These are phyloP conservation scores for Gambusia holbrooki DNA, from an alignment of 2,113 vertebrate species.

Conservation along the genomic window DNA sequence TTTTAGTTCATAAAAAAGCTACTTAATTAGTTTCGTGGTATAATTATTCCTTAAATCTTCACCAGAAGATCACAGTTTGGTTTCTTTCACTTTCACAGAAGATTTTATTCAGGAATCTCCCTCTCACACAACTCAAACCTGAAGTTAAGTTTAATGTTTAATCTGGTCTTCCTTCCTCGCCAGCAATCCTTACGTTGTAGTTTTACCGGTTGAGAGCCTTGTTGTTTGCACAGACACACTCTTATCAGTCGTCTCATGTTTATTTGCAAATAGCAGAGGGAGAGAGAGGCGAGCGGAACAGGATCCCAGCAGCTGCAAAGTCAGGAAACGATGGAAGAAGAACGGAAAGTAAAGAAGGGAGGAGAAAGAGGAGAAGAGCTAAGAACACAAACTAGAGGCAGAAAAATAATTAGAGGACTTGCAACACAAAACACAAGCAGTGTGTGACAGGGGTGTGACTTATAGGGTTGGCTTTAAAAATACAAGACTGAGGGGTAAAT, in stretches of 20 bases:
- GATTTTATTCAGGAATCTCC: conserved; percentile 25
- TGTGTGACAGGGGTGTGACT: neutral
- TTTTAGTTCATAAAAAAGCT: neutral
- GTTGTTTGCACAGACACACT: conserved; percentile 40
- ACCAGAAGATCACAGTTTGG: neutral
- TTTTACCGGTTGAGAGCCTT: conserved; percentile 16
- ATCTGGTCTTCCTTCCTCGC: conserved; percentile 10
- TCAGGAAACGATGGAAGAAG: conserved; percentile 28
- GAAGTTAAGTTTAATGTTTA: conserved; percentile 2
- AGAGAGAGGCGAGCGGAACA: conserved; percentile 28
- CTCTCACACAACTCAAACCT: conserved; percentile 2
- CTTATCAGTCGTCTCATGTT: conserved; percentile 67
- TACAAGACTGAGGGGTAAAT: conserved; percentile 6
- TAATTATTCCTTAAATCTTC: neutral
- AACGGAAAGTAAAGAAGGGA: conserved; percentile 9
- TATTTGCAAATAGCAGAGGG: conserved; percentile 68
- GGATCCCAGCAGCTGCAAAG: conserved; percentile 52
- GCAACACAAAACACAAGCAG: neutral
- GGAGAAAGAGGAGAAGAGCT: neutral
- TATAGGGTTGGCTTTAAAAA: neutral
- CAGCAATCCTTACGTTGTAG: conserved; percentile 11
- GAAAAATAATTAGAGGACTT: conserved; percentile 36
- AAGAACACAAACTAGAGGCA: conserved; percentile 18
- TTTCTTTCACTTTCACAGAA: neutral
- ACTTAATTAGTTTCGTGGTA: neutral